A percentile compares a stretch with the other conserved stretches of the same genome.
These are phyloP conservation scores for Nipponacmea schrenckii DNA, from an alignment of 2,888 invertebrate species.

Conservation along the genomic window DNA sequence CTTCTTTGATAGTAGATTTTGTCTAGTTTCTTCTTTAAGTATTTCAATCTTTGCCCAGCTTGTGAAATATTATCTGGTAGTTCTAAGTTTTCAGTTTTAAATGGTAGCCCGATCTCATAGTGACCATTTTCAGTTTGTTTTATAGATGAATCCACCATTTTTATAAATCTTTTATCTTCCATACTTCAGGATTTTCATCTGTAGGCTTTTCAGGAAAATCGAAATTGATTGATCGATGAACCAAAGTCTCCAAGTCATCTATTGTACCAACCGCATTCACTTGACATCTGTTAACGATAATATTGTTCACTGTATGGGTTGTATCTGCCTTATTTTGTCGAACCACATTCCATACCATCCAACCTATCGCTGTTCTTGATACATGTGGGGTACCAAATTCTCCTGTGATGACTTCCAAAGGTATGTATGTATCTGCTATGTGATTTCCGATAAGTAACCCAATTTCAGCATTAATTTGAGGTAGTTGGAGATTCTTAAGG, in stretches of 20 bases:
- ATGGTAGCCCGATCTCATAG: neutral
- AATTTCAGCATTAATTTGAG: constrained; percentile 12
- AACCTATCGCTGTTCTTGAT: constrained; percentile 15
- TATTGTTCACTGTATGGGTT: neutral
- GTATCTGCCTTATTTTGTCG: neutral
- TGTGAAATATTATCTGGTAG: constrained; percentile 1
- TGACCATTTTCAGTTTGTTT: neutral
- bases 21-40: constrained; percentile 13
- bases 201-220: constrained; percentile 1
- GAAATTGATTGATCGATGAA: neutral
- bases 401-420: constrained; percentile 14
- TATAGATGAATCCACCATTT: neutral
- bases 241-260: neutral
- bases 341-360: constrained; percentile 10
- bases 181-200: neutral
- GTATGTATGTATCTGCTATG: constrained; percentile 20
- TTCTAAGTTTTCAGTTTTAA: neutral
- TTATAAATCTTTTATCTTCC: neutral
- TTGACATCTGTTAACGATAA: neutral
- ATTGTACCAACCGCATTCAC: neutral
- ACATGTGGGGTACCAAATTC: constrained; percentile 20
- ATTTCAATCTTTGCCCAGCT: constrained; percentile 12
- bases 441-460: constrained; percentile 18
- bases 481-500: constrained; percentile 7
- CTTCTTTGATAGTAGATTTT: constrained; percentile 8